phyloP scores from a whole-genome alignment of 2,797 vertebrate genomes.

The Pangasius krempfi region DNA sequence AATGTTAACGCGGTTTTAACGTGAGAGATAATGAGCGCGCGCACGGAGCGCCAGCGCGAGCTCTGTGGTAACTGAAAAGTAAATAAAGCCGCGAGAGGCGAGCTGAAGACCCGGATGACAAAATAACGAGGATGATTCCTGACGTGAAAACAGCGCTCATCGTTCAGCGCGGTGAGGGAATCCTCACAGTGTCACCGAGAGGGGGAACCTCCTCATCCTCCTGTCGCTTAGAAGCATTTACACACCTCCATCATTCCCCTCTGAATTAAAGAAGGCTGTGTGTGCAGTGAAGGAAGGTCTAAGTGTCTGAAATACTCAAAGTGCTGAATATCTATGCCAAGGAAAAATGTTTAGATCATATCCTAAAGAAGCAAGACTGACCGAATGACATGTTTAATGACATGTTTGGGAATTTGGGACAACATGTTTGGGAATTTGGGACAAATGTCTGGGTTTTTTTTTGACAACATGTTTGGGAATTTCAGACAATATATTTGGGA shows the following conservation, averaged over 20 bases:
- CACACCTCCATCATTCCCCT: not conserved
- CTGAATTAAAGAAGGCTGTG: not conserved
- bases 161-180: constrained; percentile 60
- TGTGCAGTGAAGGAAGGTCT: not conserved
- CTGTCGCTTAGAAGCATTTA: not conserved
- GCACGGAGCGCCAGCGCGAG: constrained; percentile 32
- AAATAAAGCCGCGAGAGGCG: constrained; percentile 59
- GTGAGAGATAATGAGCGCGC: not conserved
- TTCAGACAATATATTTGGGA: no score
- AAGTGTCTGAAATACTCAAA: not conserved
- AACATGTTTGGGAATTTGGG: no score
- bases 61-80: constrained; percentile 55
- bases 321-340: not conserved
- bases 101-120: constrained; percentile 70
- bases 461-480: no score
- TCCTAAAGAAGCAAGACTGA: not conserved
- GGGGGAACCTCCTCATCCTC: constrained; percentile 6
- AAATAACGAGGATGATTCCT: constrained; percentile 66
- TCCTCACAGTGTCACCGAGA: constrained; percentile 38
- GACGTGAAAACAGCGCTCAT: constrained; percentile 75
- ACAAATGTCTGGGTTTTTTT: no score
- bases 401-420: not conserved
- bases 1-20: not conserved
- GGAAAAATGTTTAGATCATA: not conserved
- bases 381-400: not conserved